Percentiles rank a stretch among this genome's conserved stretches.
Evolutionary conservation across 2,113 vertebrate species (phyloP).

Genomic region (Myotis davidii): DNA sequence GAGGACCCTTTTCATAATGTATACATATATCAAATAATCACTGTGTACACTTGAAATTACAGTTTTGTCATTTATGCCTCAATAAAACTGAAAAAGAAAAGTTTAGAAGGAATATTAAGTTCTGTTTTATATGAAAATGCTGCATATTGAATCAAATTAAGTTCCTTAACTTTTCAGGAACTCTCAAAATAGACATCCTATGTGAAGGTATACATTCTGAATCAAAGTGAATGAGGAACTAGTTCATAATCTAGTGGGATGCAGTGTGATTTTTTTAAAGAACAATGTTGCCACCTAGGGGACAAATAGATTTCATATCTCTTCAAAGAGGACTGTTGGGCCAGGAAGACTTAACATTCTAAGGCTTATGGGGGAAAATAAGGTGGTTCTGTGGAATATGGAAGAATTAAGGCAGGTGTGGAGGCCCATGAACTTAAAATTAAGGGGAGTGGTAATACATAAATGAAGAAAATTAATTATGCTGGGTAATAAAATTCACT

Average conservation of each 20-base stretch:
- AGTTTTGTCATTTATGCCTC: background rate
- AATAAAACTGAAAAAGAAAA: background rate
- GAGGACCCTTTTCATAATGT: background rate
- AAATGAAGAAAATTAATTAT: constrained; percentile 23
- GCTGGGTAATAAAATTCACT: constrained; percentile 11
- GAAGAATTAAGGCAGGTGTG: background rate
- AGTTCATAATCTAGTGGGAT: background rate
- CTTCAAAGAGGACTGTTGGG: background rate
- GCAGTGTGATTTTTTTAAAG: constrained; percentile 12
- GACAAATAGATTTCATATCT: constrained; percentile 36
- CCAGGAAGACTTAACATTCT: constrained; percentile 53
- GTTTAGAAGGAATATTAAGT: constrained; percentile 21
- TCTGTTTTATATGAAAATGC: constrained; percentile 47
- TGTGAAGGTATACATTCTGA: constrained; percentile 12
- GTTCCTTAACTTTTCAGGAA: constrained; percentile 37
- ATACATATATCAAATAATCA: background rate
- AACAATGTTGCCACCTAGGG: constrained; percentile 55
- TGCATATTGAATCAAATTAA: background rate
- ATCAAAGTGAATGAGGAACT: constrained; percentile 26
- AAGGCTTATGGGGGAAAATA: background rate
- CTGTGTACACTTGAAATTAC: background rate
- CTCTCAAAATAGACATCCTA: constrained; percentile 11
- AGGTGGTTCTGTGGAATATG: constrained; percentile 18
- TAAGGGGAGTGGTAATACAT: background rate
- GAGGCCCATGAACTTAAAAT: background rate